Base-by-base conservation (phyloP, 2,888 invertebrate genomes). In the Orthonevra nobilis region DNA sequence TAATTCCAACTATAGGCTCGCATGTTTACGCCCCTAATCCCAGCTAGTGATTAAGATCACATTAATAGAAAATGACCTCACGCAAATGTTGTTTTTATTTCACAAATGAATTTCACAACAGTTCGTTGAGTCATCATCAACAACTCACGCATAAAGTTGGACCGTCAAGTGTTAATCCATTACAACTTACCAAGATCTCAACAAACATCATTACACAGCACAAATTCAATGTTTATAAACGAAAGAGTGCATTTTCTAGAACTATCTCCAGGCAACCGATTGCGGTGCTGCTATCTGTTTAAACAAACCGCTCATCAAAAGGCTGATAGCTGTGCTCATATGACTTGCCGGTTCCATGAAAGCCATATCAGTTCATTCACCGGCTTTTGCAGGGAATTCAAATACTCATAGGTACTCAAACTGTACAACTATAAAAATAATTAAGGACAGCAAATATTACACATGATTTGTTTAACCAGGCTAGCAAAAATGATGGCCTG, bases 331-430 rank as follows among this genome's bases (percentile, higher is more conserved):
- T 44, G 30, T 20, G 5, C 14, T 44, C n/a, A n/a, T n/a, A n/a
- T n/a, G n/a, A n/a, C n/a, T n/a, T 44, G 23, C 42, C 42, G 32
- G 14, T n/a, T n/a, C n/a, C 32, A 14, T 32, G 32, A 44, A 15
- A 58, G 30, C 12, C 17, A 42, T 32, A 42, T 42, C 56, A 42
- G n/a, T n/a, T n/a, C n/a, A n/a, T n/a, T n/a, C n/a, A n/a, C n/a
- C n/a, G n/a, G n/a, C n/a, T n/a, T n/a, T n/a, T n/a, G n/a, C n/a
- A n/a, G n/a, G n/a, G n/a, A n/a, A n/a, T n/a, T n/a, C n/a, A n/a
- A n/a, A n/a, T n/a, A n/a, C n/a, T n/a, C n/a, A n/a, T n/a, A n/a
- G n/a, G n/a, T n/a, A n/a, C n/a, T n/a, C n/a, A n/a, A n/a, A n/a
- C n/a, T n/a, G n/a, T n/a, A n/a, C n/a, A n/a, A n/a, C n/a, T n/a